phyloP scores from a whole-genome alignment of 2,797 vertebrate genomes.

The Mycteria americana region DNA sequence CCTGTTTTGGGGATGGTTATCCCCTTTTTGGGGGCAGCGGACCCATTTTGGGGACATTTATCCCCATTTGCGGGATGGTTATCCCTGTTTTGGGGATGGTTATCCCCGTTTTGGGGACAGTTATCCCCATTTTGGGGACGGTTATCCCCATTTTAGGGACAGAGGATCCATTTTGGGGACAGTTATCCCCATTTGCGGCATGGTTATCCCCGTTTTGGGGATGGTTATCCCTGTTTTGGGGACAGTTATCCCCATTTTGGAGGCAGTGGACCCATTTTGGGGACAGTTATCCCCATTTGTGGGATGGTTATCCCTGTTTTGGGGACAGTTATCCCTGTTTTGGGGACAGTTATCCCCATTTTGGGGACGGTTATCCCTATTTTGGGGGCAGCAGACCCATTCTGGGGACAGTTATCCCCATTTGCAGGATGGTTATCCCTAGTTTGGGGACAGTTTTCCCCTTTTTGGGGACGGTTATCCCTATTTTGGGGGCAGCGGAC shows the following conservation, averaged over 20 bases:
- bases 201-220: background rate
- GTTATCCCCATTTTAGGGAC: background rate
- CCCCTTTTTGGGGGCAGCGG: no score
- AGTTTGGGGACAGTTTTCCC: background rate
- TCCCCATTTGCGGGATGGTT: no score
- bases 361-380: accelerated
- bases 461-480: background rate
- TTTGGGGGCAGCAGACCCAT: no score
- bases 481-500: background rate
- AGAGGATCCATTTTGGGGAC: accelerated
- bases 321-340: accelerated
- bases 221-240: background rate
- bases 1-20: background rate
- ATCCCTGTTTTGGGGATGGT: background rate
- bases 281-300: accelerated
- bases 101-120: background rate
- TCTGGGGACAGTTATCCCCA: no score
- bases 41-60: no score
- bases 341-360: accelerated
- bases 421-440: background rate
- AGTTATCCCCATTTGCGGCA: no score
- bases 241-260: background rate
- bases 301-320: background rate
- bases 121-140: background rate
- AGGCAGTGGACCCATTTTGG: no score